phyloP scores from a whole-genome alignment of 2,797 vertebrate genomes.

The Loriculus beryllinus region DNA sequence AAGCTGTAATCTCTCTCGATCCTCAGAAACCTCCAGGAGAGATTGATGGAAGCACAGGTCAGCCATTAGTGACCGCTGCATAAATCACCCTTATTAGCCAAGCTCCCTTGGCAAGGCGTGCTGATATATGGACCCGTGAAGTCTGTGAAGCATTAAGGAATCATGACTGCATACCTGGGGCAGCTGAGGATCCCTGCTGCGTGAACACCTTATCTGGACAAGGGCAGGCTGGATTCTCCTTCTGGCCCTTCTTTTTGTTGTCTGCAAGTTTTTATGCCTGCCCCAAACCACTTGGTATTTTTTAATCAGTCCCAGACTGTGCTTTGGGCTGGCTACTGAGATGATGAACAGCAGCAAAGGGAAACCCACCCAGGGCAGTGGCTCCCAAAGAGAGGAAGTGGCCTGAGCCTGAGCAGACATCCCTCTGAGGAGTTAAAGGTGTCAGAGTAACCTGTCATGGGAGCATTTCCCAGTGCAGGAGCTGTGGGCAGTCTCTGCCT shows the following conservation, averaged over 20 bases:
- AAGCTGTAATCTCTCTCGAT: slow-evolving; percentile 22
- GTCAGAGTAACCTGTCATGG: fast-evolving
- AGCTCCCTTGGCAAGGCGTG: slow-evolving; percentile 26
- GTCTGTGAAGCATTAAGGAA: not conserved
- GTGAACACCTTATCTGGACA: not conserved
- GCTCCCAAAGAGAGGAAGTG: not conserved
- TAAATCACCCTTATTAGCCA: slow-evolving; percentile 51
- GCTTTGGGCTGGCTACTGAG: not conserved
- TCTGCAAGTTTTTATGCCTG: not conserved
- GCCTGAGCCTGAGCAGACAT: not conserved
- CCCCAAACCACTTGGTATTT: not conserved
- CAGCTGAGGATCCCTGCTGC: not conserved
- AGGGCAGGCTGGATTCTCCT: not conserved
- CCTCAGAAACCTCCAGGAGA: slow-evolving; percentile 38
- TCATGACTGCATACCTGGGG: not conserved
- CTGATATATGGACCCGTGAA: not conserved
- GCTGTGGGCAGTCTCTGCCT: not conserved
- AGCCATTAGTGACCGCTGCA: slow-evolving; percentile 54
- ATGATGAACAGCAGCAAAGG: not conserved
- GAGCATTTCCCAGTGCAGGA: not conserved
- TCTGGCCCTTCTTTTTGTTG: not conserved
- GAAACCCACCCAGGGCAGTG: not conserved
- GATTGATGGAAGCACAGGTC: slow-evolving; percentile 50
- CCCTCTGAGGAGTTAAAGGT: not conserved
- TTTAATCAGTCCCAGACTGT: not conserved